Evolutionary conservation across 37 sponge, comb jelly and placozoan genomes (phyloP), one percentile per base, ranked within the genome.

Genomic region (Halisarca cf. caerulea): DNA sequence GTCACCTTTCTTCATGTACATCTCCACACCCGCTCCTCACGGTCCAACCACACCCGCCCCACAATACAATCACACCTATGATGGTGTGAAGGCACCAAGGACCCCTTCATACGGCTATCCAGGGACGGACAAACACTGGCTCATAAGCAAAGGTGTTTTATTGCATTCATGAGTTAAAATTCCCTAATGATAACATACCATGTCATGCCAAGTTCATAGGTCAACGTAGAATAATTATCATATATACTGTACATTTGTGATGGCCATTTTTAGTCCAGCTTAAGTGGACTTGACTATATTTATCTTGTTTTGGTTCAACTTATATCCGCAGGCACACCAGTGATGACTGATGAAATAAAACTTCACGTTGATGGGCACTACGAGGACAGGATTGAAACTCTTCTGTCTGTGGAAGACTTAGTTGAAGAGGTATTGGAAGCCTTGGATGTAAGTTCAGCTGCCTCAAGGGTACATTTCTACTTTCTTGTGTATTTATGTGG

Each of bases 21-120:
- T 94, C 36, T 81, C 89, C n/a, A 88, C 91, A 11, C 95, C 95
- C 47, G 91, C 95, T 28, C 95, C 95, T 32, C 95, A 94, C 51
- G 84, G 95, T 21, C 89, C 91, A 58, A 87, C 87, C 32, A 89
- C 89, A 8, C 91, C 95, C 40, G 95, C 95, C n/a, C 91, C 95
- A 1, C 95, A 94, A 68, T 94, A 94, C 79, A 78, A 64, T 27
- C 42, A 88, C 43, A 80, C 33, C 30, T 94, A 86, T 86, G 82
- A 21, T 81, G 79, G 84, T 17, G 41, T 81, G 53, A 2, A 34
- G 53, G 95, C 91, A 47, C 95, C 95, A 20, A 61, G 94, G 21
- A 82, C 95, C 0, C 87, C 95, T 15, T 91, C 91, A 24, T 94
- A 94, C 54, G 71, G 72, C 44, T 85, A 71, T 55, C 18, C 25